Base-by-base conservation (phyloP, 2,888 invertebrate genomes). In the Halocaridina rubra region DNA sequence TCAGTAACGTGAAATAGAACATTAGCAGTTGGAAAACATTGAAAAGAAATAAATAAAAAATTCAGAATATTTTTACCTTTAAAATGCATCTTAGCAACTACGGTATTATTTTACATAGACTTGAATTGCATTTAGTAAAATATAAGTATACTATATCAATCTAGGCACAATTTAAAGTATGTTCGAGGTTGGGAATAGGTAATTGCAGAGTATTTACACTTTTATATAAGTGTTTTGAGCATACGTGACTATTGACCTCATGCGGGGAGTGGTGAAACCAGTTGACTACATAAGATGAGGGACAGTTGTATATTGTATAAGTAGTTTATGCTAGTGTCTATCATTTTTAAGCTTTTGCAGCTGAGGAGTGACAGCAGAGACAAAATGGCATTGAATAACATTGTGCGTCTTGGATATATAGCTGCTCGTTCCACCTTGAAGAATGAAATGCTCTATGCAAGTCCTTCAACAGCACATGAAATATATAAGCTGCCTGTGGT, bases 321-420 rank as follows among this genome's bases (percentile, higher is more conserved):
- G 22, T 59, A 22, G n/a, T 19, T 59, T 3, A 59, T 22, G 19
- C 13, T 71, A 71, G 16, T 8, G 8, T n/a, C 29, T n/a, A 16
- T 59, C 22, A 59, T 30, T 30, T 29, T 76, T 22, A 57, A 30
- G 22, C 5, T 13, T 53, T 69, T 0, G 69, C 67, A 57, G 78
- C 80, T 61, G 69, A 84, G 72, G 89, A 89, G 90, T 89, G 90
- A 90, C 90, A 90, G 91, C 90, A 91, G 91, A 91, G 91, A 91
- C n/a, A n/a, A n/a, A n/a, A n/a, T n/a, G 22, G 27, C 46, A 1
- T 29, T 3, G 30, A 10, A 53, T 16, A 92, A 33, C 10, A 7
- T 33, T 24, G n/a, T 77, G 29, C 79, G 80, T 7, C 75, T 84
- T 5, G 84, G 84, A 2, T 30, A 59, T 8, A 33, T 84, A 13